These are phyloP conservation scores for Cactoblastis cactorum DNA, from an alignment of 2,888 invertebrate species.

Conservation along the genomic window DNA sequence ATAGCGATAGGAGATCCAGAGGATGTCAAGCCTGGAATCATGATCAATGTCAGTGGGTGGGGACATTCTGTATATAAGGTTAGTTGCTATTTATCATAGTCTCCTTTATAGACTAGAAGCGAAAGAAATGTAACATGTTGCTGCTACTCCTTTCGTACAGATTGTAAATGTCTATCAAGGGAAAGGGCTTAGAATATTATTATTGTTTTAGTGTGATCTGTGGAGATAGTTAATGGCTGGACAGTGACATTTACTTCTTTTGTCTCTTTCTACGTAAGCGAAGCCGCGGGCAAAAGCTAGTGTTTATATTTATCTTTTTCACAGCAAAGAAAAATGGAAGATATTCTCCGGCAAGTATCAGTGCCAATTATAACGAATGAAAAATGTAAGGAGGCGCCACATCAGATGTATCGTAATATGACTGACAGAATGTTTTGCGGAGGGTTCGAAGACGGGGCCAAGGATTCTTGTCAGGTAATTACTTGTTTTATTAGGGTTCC, in stretches of 20 bases:
- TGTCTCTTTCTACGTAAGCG: too few relatives aligned
- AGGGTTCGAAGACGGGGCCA: slow-evolving; percentile 48
- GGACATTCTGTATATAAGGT: slow-evolving; percentile 55
- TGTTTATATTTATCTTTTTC: slow-evolving; percentile 4
- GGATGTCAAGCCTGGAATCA: slow-evolving; percentile 39
- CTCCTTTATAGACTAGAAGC: too few relatives aligned
- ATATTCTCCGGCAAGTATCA: slow-evolving; percentile 45
- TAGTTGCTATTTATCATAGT: slow-evolving; percentile 9
- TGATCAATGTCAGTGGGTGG: slow-evolving; percentile 59
- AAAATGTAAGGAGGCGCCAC: slow-evolving; percentile 36
- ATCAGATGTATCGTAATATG: slow-evolving; percentile 42
- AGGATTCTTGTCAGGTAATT: slow-evolving; percentile 65
- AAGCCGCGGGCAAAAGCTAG: too few relatives aligned
- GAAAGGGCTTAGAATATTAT: too few relatives aligned
- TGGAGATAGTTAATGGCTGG: too few relatives aligned
- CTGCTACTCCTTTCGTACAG: too few relatives aligned
- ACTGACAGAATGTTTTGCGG: slow-evolving; percentile 68
- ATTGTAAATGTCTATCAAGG: too few relatives aligned
- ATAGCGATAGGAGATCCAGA: slow-evolving; percentile 51
- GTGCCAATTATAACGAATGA: slow-evolving; percentile 45
- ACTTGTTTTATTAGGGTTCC: too few relatives aligned
- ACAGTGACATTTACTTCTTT: too few relatives aligned
- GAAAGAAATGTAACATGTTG: too few relatives aligned
- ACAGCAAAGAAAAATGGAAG: slow-evolving; percentile 57
- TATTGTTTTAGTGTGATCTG: too few relatives aligned